Evolutionary conservation across 2,797 vertebrate genomes (phyloP), one percentile per base, ranked within the genome.

Genomic region (Trematomus bernacchii): DNA sequence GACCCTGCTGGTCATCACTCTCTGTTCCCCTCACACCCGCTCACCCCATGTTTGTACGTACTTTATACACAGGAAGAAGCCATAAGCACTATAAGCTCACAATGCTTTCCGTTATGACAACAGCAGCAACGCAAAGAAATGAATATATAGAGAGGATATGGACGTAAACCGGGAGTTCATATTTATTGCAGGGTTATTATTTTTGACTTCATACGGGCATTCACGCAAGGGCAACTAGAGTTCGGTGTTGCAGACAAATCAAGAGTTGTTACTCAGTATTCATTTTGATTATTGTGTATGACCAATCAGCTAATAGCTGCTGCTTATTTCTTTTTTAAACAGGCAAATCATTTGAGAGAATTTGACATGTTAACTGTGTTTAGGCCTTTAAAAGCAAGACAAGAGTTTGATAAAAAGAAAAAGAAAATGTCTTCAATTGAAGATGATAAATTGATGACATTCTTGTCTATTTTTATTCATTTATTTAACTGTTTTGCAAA

Each of bases 1-100:
- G 57, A 74, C 81, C 61, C 69, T 64, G 73, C 76, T 66, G 79
- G 76, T 82, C 71, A 61, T 70, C 70, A 37, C 76, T 82, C 66
- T 74, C 47, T 3, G 66, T 59, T 68, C 18, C 64, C 44, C 69
- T 50, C 53, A 73, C 75, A 53, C 43, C n/a, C 15, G n/a, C 58
- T 76, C 23, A 47, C 21, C 33, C 55, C 66, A 37, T 9, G 30
- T 16, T 60, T 21, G 42, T 42, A 44, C 3, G 47, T 40, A 40
- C 40, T 66, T 19, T 48, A 3, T 33, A 16, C 16, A 13, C 8
- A 76, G 14, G 51, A 15, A 10, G 12, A 66, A 60, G 57, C 55
- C 5, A 58, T 10, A n/a, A 57, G 66, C 7, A 13, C 30, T 7
- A 37, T 37, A 37, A 9, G 33, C 44, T 54, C 16, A 15, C 14